These are phyloP conservation scores for Phorcus lineatus DNA, from an alignment of 2,888 invertebrate species.

Conservation along the genomic window DNA sequence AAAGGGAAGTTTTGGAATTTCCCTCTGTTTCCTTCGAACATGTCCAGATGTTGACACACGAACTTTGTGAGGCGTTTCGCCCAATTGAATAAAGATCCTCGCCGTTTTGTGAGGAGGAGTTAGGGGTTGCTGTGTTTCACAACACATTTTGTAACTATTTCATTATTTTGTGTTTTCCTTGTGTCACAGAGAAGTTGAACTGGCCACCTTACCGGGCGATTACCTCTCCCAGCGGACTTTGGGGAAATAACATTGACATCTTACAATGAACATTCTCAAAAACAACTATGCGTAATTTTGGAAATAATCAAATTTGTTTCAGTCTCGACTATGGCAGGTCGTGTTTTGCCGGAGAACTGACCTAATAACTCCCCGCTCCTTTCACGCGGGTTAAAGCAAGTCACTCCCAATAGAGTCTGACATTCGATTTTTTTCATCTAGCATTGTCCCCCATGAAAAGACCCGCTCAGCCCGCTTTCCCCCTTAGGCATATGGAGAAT, in stretches of 20 bases:
- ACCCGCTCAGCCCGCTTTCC: not conserved
- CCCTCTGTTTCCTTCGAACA: not conserved
- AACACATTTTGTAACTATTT: slow-evolving; percentile 22
- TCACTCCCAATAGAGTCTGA: not conserved
- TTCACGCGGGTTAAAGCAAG: slow-evolving; percentile 2
- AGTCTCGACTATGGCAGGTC: not conserved
- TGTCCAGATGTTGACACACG: not conserved
- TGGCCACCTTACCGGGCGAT: slow-evolving; percentile 1
- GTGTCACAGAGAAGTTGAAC: not conserved
- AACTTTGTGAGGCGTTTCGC: not conserved
- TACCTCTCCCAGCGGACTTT: not conserved
- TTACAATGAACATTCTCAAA: not conserved
- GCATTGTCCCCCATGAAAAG: slow-evolving; percentile 13
- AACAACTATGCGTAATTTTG: slow-evolving; percentile 14
- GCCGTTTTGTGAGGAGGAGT: not conserved
- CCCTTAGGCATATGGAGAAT: not conserved
- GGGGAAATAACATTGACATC: not conserved
- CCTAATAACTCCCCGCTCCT: slow-evolving; percentile 7
- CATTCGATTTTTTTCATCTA: slow-evolving; percentile 8
- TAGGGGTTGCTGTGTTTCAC: not conserved
- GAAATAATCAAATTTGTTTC: slow-evolving; percentile 21
- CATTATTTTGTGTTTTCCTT: slow-evolving; percentile 17
- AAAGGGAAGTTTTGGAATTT: slow-evolving; percentile 14
- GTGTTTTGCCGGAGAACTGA: slow-evolving; percentile 20
- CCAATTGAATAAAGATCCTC: not conserved